Evolutionary conservation across 2,888 invertebrate species (phyloP).

Genomic region (Tinea pellionella): DNA sequence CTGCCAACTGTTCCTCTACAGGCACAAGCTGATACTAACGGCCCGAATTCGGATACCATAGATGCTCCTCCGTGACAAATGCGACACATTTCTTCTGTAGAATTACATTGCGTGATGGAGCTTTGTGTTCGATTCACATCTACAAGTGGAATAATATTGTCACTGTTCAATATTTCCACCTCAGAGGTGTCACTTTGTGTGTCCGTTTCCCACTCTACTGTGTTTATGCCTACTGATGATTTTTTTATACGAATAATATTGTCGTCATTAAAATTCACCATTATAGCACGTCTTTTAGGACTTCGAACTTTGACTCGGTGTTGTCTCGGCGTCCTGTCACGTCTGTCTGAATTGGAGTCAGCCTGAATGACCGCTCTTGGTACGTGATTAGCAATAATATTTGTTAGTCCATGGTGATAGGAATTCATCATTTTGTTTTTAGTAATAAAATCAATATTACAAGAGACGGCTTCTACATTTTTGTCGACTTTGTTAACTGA

Average conservation of each 20-base stretch:
- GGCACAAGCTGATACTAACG: slow-evolving; percentile 53
- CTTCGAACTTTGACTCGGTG: slow-evolving; percentile 52
- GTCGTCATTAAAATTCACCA: slow-evolving; percentile 16
- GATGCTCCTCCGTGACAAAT: slow-evolving; percentile 57
- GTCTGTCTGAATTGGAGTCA: slow-evolving; percentile 7
- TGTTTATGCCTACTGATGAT: slow-evolving; percentile 16
- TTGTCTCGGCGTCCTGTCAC: slow-evolving; percentile 35
- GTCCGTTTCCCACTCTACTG: slow-evolving; percentile 22
- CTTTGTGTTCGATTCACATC: neutral
- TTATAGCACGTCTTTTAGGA: slow-evolving; percentile 45
- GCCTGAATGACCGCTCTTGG: neutral
- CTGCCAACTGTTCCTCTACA: slow-evolving; percentile 76
- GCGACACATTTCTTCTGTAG: slow-evolving; percentile 53
- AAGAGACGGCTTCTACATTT: slow-evolving; percentile 37
- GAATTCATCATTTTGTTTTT: slow-evolving; percentile 6
- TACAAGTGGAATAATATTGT: neutral
- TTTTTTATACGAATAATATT: neutral
- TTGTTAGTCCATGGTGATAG: neutral
- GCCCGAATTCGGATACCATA: slow-evolving; percentile 38
- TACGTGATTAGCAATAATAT: neutral
- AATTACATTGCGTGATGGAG: slow-evolving; percentile 21
- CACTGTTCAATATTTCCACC: neutral
- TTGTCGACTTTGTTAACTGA: slow-evolving; percentile 29
- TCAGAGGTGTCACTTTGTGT: slow-evolving; percentile 11
- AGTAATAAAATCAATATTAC: slow-evolving; percentile 34